Evolutionary conservation across 1,140 invertebrate genomes (phyloP).

Genomic region (Catajapyx aquilonaris): DNA sequence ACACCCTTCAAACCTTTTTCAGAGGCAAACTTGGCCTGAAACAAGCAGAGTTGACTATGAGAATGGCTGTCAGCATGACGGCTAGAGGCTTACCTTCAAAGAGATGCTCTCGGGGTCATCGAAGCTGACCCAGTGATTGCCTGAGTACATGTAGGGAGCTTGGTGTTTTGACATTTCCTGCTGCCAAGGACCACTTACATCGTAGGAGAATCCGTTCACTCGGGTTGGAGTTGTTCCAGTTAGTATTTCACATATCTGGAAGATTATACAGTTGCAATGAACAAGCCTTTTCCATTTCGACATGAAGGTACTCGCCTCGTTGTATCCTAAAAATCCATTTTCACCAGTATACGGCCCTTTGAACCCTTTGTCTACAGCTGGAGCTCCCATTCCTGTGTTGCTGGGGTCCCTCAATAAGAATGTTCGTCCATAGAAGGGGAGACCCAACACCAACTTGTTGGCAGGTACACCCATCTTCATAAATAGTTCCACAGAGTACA

Average conservation of each 20-base stretch:
- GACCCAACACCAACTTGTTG: slow-evolving; percentile 55
- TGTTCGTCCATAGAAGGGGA: slow-evolving; percentile 63
- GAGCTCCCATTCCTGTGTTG: slow-evolving; percentile 22
- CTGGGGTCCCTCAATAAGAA: slow-evolving; percentile 32
- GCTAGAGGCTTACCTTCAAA: slow-evolving; percentile 9
- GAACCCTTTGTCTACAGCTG: slow-evolving; percentile 32
- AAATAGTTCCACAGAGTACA: slow-evolving; percentile 55
- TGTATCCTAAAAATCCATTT: slow-evolving; percentile 68
- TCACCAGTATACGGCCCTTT: slow-evolving; percentile 55
- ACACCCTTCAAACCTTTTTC: slow-evolving; percentile 30
- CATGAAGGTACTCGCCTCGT: slow-evolving; percentile 43
- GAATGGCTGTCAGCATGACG: neutral
- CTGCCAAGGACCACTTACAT: no score
- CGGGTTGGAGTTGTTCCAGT: slow-evolving; percentile 8
- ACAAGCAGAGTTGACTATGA: neutral
- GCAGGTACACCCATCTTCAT: slow-evolving; percentile 41
- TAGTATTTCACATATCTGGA: slow-evolving; percentile 17
- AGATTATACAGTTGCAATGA: neutral
- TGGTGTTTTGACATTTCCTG: no score
- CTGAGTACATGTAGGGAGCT: slow-evolving; percentile 12
- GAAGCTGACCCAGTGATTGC: slow-evolving; percentile 12
- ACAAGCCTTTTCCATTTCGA: neutral
- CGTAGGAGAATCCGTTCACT: slow-evolving; percentile 13
- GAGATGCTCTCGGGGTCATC: slow-evolving; percentile 12
- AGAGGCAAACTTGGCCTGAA: slow-evolving; percentile 29